phyloP scores from a whole-genome alignment of 2,797 vertebrate species.

The Chelon auratus region DNA sequence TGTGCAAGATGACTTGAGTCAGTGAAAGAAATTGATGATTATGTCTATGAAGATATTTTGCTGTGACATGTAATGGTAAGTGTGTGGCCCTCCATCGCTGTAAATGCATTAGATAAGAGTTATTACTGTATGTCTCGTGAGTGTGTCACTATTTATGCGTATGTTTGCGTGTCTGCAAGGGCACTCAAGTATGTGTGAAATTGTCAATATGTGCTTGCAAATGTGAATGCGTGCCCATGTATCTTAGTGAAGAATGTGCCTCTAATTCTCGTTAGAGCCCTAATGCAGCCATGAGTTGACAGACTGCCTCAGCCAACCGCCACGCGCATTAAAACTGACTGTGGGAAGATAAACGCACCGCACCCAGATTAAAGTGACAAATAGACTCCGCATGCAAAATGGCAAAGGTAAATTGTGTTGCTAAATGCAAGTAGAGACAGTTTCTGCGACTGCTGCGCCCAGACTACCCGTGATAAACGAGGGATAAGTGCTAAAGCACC shows the following conservation, averaged over 20 bases:
- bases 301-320: constrained; percentile 60
- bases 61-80: constrained; percentile 26
- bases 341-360: constrained; percentile 72
- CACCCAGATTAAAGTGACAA: constrained; percentile 78
- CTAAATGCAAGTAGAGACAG: constrained; percentile 72
- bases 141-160: constrained; percentile 31
- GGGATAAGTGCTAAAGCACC: constrained; percentile 73
- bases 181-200: constrained; percentile 39
- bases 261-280: constrained; percentile 60
- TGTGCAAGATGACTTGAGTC: neutral
- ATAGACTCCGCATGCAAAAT: constrained; percentile 79
- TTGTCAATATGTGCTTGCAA: constrained; percentile 45
- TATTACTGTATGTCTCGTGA: constrained; percentile 28
- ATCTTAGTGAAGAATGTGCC: constrained; percentile 62
- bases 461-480: constrained; percentile 74
- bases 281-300: constrained; percentile 70
- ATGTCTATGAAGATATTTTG: constrained; percentile 27
- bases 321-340: constrained; percentile 75
- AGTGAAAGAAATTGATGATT: constrained; percentile 10
- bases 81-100: constrained; percentile 1
- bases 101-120: constrained; percentile 42
- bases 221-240: constrained; percentile 26
- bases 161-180: constrained; percentile 21
- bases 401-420: constrained; percentile 79
- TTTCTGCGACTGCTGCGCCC: constrained; percentile 56